Evolutionary conservation across 37 sponge, comb jelly and placozoan genomes (phyloP).

Genomic region (Theonella swinhoei): DNA sequence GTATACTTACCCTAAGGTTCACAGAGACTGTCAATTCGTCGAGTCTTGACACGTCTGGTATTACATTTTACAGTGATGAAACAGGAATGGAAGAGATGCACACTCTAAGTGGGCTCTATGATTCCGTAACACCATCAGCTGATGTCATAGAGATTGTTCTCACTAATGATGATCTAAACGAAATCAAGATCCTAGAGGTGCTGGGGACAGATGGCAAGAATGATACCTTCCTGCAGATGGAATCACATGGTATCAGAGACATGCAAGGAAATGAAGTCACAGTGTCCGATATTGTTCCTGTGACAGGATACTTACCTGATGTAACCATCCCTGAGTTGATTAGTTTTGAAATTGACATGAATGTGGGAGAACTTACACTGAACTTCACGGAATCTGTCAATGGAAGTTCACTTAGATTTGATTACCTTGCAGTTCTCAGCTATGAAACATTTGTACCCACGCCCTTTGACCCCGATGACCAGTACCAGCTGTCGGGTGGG

Average conservation of each 20-base stretch:
- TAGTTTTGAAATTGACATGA: conserved; percentile 78
- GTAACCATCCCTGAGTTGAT: conserved; percentile 61
- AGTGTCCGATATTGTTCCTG: not conserved
- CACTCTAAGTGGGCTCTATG: conserved; percentile 53
- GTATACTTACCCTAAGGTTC: conserved; percentile 69
- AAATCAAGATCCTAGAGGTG: conserved; percentile 56
- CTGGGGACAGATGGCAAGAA: conserved; percentile 34
- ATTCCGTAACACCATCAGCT: conserved; percentile 40
- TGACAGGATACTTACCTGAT: conserved; percentile 1
- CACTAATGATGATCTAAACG: conserved; percentile 83
- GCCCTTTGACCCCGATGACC: conserved; percentile 58
- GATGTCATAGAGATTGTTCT: conserved; percentile 51
- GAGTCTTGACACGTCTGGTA: conserved; percentile 58
- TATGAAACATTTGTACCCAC: conserved; percentile 66
- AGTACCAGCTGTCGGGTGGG: conserved; percentile 68
- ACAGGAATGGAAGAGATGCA: conserved; percentile 19
- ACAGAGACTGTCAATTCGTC: conserved; percentile 82
- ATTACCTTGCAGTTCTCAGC: conserved; percentile 62
- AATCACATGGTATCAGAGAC: conserved; percentile 54
- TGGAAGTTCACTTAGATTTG: conserved; percentile 36
- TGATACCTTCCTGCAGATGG: conserved; percentile 59
- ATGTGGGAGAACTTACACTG: conserved; percentile 65
- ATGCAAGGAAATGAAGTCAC: conserved; percentile 64
- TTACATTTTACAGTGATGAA: conserved; percentile 57
- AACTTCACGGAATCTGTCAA: conserved; percentile 80